Evolutionary conservation across 2,797 vertebrate genomes (phyloP).

Genomic region (Trichosurus vulpecula): DNA sequence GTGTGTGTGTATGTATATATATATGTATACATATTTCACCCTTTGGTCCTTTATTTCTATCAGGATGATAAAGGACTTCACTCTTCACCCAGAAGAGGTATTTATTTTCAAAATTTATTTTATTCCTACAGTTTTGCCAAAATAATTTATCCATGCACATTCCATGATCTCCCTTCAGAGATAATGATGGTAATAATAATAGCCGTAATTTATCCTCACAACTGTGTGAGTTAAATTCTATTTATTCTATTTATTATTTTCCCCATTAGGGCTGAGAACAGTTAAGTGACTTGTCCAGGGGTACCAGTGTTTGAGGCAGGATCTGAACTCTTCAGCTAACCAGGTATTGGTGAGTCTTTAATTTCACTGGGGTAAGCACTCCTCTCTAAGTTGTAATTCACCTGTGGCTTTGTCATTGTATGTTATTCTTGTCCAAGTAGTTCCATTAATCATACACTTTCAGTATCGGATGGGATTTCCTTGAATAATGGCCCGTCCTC

Average conservation of each 20-base stretch:
- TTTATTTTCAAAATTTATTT: background rate
- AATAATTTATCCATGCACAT: background rate
- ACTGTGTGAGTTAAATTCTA: background rate
- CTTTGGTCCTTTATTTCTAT: conserved; percentile 6
- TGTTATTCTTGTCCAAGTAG: background rate
- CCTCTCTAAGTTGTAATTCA: background rate
- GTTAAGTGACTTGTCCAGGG: background rate
- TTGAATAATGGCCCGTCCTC: background rate
- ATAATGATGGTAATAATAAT: background rate
- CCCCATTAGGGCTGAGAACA: background rate
- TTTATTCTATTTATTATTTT: background rate
- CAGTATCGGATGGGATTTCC: background rate
- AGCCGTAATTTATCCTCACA: background rate
- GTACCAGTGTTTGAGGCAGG: background rate
- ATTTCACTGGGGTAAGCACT: background rate
- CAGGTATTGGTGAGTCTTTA: background rate
- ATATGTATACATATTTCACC: background rate
- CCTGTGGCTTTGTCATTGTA: background rate
- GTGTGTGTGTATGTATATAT: too few relatives aligned
- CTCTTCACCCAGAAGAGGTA: conserved; percentile 1
- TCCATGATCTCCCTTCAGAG: background rate
- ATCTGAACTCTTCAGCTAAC: background rate
- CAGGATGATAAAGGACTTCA: conserved; percentile 14
- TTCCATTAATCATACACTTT: background rate
- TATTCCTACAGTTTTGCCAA: conserved; percentile 3